Base-by-base conservation (phyloP, 1,140 invertebrate species). In the Lycorma delicatula region DNA sequence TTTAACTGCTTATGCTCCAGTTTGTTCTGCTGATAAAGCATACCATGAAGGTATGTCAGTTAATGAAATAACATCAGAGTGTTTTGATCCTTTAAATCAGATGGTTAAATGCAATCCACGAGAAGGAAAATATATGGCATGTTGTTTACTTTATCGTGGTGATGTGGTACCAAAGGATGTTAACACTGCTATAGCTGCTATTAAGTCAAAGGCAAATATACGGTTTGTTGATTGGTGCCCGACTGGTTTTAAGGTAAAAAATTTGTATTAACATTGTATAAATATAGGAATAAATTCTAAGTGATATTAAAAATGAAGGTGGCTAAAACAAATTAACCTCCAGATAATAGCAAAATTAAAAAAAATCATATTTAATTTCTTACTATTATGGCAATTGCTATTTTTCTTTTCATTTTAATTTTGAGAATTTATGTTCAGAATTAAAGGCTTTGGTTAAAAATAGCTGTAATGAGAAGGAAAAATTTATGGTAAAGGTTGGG, bases 131-230 rank as follows among this genome's bases (percentile, higher is more conserved):
- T 87, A 86, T 70, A 90, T 91, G 87, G 44, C 59, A n/a, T 65
- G 59, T 28, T 58, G 55, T 28, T 18, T 65, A 18, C 27, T 65
- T 4, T 64, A 76, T 55, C 54, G 84, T 62, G 85, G 85, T 60
- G 84, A 87, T 69, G 83, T 87, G 34, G 83, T 85, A 2, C 84
- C 85, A 54, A 87, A 87, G 73, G 86, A 89, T 64, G 86, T 90
- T 12, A 89, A 90, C 69, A 84, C 85, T 7, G 84, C 87, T 29
- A 92, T 93, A 72, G 87, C 86, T 6, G 83, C 85, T 64, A 87
- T 91, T 74, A 91, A 91, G 75, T 86, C 85, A 63, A 88, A 89
- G 75, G 78, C 85, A 52, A 83, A 84, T 62, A 88, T 93, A 66
- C 85, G 90, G 74, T 93, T 93, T 56, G 84, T 85, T 4, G 82